Evolutionary conservation across 2,797 vertebrate genomes (phyloP).

Genomic region (Nothura maculosa): DNA sequence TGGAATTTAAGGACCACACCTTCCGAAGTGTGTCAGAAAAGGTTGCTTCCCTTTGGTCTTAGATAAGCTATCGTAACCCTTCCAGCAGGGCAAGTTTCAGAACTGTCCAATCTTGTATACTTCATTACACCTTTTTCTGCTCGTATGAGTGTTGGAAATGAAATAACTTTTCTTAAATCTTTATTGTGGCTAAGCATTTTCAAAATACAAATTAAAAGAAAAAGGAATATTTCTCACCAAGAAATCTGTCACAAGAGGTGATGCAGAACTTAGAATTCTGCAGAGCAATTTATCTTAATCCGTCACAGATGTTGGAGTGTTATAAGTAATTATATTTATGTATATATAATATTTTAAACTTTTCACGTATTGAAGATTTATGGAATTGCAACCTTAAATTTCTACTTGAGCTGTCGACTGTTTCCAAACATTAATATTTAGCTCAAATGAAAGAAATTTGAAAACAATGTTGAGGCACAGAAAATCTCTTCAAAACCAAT

Average conservation of each 20-base stretch:
- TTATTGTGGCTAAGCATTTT: background rate
- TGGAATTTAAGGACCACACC: background rate
- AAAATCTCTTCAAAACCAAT: background rate
- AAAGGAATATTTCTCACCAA: no score
- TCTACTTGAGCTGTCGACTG: background rate
- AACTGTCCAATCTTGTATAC: conserved; percentile 35
- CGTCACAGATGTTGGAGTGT: no score
- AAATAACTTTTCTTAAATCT: background rate
- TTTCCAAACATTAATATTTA: background rate
- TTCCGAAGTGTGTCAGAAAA: background rate
- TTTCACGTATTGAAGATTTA: background rate
- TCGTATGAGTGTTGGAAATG: background rate
- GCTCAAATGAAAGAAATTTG: background rate
- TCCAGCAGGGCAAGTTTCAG: background rate
- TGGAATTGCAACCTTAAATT: background rate
- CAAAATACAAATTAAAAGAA: background rate
- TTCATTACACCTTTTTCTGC: conserved; percentile 18
- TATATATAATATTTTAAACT: no score
- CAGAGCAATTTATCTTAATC: no score
- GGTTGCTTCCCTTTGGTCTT: conserved; percentile 27
- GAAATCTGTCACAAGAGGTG: no score
- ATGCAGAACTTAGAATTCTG: no score
- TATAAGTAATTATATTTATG: no score
- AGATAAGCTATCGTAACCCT: conserved; percentile 13
- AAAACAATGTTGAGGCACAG: background rate